Percentiles rank a stretch among this genome's conserved stretches.
phyloP scores from a whole-genome alignment of 2,113 vertebrate species.

The Abramis brama region DNA sequence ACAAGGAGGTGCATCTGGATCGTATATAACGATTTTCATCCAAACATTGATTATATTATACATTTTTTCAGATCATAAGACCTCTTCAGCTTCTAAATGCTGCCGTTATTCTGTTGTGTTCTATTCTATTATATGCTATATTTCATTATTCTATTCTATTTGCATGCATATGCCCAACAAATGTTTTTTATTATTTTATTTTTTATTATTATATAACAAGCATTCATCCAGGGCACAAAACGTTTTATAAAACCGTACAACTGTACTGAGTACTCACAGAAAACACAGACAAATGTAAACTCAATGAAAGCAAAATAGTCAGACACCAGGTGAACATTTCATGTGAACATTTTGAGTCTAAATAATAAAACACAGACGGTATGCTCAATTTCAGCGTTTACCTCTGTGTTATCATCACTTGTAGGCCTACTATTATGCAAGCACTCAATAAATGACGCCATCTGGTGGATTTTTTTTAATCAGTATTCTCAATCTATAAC shows the following conservation, averaged over 20 bases:
- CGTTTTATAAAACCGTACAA: background rate
- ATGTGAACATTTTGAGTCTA: background rate
- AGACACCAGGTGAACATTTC: background rate
- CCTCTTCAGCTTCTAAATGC: background rate
- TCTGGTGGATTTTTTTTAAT: background rate
- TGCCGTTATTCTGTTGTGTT: background rate
- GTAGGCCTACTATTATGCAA: background rate
- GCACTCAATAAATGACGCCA: constrained; percentile 3
- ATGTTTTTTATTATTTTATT: background rate
- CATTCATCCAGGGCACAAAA: background rate
- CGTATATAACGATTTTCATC: background rate
- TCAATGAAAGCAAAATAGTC: background rate
- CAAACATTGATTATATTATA: background rate
- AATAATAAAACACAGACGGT: background rate
- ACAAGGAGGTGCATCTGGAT: background rate
- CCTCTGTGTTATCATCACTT: background rate
- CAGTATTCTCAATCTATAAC: constrained; percentile 10
- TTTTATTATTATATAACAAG: background rate
- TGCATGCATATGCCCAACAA: too few relatives aligned
- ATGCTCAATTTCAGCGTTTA: background rate
- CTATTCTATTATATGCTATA: background rate
- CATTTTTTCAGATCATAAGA: background rate
- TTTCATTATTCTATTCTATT: background rate
- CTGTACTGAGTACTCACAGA: background rate
- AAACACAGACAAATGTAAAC: background rate